Conservation (phyloP, 2,797 vertebrate genomes). For the Ambastaia sidthimunki region DNA sequence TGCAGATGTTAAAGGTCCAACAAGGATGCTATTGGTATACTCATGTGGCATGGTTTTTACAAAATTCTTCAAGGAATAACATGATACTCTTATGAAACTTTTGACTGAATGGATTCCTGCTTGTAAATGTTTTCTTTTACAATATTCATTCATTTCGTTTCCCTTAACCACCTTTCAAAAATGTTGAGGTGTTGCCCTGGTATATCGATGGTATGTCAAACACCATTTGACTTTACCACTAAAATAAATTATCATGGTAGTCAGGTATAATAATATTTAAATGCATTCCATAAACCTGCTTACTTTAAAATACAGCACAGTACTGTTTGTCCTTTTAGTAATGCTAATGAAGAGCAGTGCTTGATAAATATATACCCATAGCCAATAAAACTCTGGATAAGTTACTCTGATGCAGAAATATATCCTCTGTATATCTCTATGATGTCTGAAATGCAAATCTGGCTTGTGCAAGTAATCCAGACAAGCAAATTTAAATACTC, state of each 20-base stretch:
- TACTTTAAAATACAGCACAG: background rate
- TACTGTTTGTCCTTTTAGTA: background rate
- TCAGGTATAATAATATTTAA: background rate
- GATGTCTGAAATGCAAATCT: background rate
- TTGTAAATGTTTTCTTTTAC: background rate
- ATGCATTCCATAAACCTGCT: background rate
- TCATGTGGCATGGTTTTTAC: background rate
- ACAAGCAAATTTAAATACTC: conserved; percentile 12
- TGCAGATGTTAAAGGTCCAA: too few species aligned
- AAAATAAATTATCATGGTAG: background rate
- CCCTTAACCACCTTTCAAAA: background rate
- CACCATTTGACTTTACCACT: background rate
- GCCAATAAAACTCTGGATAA: background rate
- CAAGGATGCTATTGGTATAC: background rate
- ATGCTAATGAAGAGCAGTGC: background rate
- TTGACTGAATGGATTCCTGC: background rate
- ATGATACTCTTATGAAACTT: too few species aligned
- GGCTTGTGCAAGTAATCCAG: conserved; percentile 1
- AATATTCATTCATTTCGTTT: background rate
- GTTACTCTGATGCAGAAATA: conserved; percentile 15
- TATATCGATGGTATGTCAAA: background rate
- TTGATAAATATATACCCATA: background rate
- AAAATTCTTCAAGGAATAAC: background rate
- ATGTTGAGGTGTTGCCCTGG: background rate
- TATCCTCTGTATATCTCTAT: background rate